These are phyloP conservation scores for Mormyrus iriodes DNA, from an alignment of 2,113 vertebrate genomes.

Conservation along the genomic window DNA sequence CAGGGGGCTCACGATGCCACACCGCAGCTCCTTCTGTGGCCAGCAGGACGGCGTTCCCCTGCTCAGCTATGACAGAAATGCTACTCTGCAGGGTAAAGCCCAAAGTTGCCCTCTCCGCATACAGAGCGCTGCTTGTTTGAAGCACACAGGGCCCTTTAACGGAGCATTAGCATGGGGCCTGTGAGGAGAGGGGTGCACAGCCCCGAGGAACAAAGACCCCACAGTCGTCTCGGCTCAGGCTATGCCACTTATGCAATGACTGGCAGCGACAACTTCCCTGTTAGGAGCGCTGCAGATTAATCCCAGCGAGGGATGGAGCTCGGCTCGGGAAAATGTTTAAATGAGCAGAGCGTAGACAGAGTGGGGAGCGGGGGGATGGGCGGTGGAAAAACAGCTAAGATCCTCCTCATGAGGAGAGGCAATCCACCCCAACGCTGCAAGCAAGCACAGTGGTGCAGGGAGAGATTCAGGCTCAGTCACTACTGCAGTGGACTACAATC, in stretches of 20 bases:
- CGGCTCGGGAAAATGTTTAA: conserved; percentile 42
- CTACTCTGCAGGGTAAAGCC: conserved; percentile 11
- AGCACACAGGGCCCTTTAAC: conserved; percentile 23
- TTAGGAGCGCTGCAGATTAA: conserved; percentile 58
- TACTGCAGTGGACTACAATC: conserved; percentile 13
- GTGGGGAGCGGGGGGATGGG: conserved; percentile 42
- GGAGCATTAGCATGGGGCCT: conserved; percentile 21
- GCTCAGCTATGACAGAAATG: conserved; percentile 15
- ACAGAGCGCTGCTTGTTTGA: conserved; percentile 19
- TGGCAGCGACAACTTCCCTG: conserved; percentile 62
- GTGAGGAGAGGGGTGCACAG: not conserved
- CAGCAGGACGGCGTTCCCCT: not conserved
- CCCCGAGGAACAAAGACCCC: conserved; percentile 27
- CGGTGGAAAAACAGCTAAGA: conserved; percentile 27
- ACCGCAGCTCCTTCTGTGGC: not conserved
- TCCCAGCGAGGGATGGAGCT: conserved; percentile 54
- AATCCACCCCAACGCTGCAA: conserved; percentile 7
- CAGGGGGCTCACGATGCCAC: not conserved
- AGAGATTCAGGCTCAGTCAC: conserved; percentile 16
- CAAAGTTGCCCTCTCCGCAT: conserved; percentile 3
- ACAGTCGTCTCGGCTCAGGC: conserved; percentile 66
- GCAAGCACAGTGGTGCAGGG: conserved; percentile 32
- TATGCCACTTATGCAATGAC: conserved; percentile 71
- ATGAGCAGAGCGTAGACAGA: conserved; percentile 28
- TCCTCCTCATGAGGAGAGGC: conserved; percentile 43